A percentile compares a stretch with the other conserved stretches of the same genome.
Conservation (phyloP, 2,113 vertebrate species). For the Dissostichus mawsoni region DNA sequence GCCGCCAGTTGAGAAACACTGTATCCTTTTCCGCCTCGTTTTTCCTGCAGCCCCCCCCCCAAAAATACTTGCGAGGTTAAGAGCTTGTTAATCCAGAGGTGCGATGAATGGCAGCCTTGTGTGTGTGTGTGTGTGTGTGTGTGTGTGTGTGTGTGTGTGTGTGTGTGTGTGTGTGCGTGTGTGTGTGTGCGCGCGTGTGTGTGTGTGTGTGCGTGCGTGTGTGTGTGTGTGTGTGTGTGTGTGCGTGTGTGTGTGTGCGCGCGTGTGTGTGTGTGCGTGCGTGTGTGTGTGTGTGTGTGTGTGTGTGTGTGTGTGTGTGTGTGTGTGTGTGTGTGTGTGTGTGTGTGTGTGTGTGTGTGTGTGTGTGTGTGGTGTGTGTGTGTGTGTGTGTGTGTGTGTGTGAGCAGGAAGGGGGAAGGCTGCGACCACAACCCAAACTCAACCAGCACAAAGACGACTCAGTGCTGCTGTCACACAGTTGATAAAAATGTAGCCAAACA, state of each 20-base stretch:
- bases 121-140: conserved; percentile 12
- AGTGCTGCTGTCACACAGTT: conserved; percentile 62
- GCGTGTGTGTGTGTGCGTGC: conserved; percentile 54
- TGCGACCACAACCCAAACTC: conserved; percentile 34
- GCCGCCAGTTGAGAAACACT: conserved; percentile 44
- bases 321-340: conserved; percentile 56
- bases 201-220: conserved; percentile 3
- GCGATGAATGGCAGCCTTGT: conserved; percentile 81
- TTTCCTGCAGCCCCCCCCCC: conserved; percentile 35
- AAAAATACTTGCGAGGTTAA: conserved; percentile 75
- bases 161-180: neutral
- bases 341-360: conserved; percentile 54
- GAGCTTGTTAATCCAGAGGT: conserved; percentile 75
- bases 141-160: neutral
- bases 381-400: neutral
- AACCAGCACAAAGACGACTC: conserved; percentile 71
- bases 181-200: neutral
- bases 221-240: neutral
- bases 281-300: conserved; percentile 52
- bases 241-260: neutral
- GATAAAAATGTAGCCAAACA: conserved; percentile 39
- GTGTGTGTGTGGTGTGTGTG: conserved; percentile 9
- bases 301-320: conserved; percentile 1
- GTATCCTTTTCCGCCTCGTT: conserved; percentile 7
- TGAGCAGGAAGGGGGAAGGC: conserved; percentile 50